phyloP scores from a whole-genome alignment of 2,113 vertebrate species.

The Callipepla squamata region DNA sequence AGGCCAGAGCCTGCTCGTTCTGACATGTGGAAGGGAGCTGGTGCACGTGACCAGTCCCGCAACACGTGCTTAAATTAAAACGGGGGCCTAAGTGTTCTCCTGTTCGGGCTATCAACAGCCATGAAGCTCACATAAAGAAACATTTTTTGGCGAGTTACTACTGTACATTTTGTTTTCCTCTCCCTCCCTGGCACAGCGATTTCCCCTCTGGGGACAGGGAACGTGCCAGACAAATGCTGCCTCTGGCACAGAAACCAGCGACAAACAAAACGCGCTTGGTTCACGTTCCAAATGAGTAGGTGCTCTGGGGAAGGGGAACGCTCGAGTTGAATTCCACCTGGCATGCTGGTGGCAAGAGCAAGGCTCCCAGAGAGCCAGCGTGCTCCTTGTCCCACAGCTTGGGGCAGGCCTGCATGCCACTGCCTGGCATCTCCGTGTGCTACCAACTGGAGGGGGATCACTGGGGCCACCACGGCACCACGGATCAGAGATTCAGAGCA shows the following conservation, averaged over 20 bases:
- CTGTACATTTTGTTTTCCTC: slow-evolving; percentile 62
- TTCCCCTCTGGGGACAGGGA: slow-evolving; percentile 59
- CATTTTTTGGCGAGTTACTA: slow-evolving; percentile 47
- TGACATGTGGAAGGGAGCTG: background rate
- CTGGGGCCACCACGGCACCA: slow-evolving; percentile 33
- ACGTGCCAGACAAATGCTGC: slow-evolving; percentile 69
- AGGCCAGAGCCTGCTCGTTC: background rate
- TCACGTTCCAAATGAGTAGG: slow-evolving; percentile 57
- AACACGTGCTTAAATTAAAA: background rate
- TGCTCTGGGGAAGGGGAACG: slow-evolving; percentile 12
- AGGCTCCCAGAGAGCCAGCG: slow-evolving; percentile 18
- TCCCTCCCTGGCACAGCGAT: slow-evolving; percentile 64
- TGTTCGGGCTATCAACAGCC: slow-evolving; percentile 43
- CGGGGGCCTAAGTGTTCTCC: background rate
- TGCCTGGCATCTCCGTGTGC: background rate
- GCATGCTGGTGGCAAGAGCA: background rate
- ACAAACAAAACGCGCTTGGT: slow-evolving; percentile 56
- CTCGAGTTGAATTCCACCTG: slow-evolving; percentile 17
- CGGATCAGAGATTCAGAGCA: slow-evolving; percentile 42
- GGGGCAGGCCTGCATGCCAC: background rate
- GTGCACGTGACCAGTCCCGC: background rate
- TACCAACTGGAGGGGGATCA: slow-evolving; percentile 52
- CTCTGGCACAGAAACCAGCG: slow-evolving; percentile 61
- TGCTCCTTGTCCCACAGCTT: background rate
- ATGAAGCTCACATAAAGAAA: slow-evolving; percentile 65